These are phyloP conservation scores for Neopelma chrysocephalum DNA, from an alignment of 2,797 vertebrate species.

Conservation along the genomic window DNA sequence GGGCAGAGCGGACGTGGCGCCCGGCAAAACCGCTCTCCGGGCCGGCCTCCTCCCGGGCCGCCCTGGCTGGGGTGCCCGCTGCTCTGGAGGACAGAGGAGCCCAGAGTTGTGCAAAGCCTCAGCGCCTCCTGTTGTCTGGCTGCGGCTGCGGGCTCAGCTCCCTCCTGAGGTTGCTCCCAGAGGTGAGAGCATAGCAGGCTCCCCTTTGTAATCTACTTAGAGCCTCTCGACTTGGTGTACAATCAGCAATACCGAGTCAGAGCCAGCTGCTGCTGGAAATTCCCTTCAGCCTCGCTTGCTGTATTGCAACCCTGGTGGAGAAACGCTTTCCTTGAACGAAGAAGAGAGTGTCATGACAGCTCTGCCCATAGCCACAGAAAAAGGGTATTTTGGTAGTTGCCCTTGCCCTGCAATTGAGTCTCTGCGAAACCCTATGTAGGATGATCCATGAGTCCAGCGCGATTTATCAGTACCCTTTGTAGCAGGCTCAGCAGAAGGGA, in stretches of 20 bases:
- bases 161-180: neutral
- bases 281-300: neutral
- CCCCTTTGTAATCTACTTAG: neutral
- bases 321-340: neutral
- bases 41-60: neutral
- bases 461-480: neutral
- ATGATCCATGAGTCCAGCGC: neutral
- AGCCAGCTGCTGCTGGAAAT: neutral
- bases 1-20: neutral
- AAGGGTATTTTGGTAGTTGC: neutral
- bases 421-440: neutral
- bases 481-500: neutral
- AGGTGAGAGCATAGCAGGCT: neutral
- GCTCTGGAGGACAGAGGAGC: neutral
- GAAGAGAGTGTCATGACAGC: neutral
- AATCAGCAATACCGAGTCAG: neutral
- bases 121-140: slow-evolving; percentile 76
- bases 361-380: neutral
- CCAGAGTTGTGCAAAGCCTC: slow-evolving; percentile 34
- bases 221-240: neutral
- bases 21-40: neutral
- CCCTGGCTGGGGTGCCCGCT: neutral
- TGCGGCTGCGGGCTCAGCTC: neutral
- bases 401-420: neutral
- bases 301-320: neutral